Evolutionary conservation across 2,888 invertebrate genomes (phyloP).

Genomic region (Tenthredo mesomela): DNA sequence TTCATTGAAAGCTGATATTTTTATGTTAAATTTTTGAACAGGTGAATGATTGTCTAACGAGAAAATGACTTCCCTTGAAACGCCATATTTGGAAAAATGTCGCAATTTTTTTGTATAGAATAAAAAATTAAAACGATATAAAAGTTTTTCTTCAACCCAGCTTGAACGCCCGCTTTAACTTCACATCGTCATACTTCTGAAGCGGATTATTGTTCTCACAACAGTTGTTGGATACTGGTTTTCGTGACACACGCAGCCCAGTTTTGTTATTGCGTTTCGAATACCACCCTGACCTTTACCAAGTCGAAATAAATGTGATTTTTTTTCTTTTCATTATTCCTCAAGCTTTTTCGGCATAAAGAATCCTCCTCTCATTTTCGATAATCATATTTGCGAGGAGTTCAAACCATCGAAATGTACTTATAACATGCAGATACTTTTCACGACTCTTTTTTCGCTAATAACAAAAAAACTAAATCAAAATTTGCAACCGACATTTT

Average conservation of each 20-base stretch:
- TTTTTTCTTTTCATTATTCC: not conserved
- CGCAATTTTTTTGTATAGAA: no score
- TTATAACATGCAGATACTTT: no score
- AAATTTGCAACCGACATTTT: not conserved
- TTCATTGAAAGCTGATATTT: not conserved
- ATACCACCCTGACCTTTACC: no score
- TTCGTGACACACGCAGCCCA: no score
- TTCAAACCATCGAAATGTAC: no score
- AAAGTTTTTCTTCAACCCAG: not conserved
- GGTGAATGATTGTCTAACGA: not conserved
- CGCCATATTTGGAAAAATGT: no score
- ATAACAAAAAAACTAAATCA: no score
- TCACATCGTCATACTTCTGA: not conserved
- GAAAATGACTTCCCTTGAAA: not conserved
- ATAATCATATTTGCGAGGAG: not conserved
- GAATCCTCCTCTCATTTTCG: not conserved
- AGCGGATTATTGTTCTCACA: no score
- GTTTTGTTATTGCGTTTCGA: no score
- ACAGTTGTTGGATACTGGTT: no score
- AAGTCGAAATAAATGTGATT: not conserved
- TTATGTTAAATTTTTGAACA: not conserved
- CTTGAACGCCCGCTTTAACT: not conserved
- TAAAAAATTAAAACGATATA: not conserved
- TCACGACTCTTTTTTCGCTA: no score
- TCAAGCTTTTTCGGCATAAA: not conserved